Evolutionary conservation across 2,113 vertebrate species (phyloP), one percentile per base, ranked within the genome.

Genomic region (Tauraco erythrolophus): DNA sequence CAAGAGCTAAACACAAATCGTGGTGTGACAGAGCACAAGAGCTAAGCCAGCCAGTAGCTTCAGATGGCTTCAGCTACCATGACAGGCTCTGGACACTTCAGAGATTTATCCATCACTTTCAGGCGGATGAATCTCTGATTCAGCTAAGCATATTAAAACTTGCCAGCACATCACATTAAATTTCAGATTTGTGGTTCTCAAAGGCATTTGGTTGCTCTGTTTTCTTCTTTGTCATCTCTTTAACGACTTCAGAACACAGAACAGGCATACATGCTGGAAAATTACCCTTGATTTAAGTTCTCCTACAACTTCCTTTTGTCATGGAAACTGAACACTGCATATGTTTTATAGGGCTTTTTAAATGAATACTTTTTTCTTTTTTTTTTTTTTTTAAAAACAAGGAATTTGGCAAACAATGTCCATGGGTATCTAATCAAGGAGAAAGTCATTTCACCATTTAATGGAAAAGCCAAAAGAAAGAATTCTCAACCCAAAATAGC

Each of bases 131-230:
- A 90, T n/a, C 23, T 84, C 60, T 91, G 71, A 72, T 80, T 77
- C 3, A 15, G 37, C 58, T 81, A 76, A 94, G 56, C 51, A 51
- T 74, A 87, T 66, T 82, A 93, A 89, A 93, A 86, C 64, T 89
- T 82, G 50, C 37, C 70, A 94, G 78, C 28, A 88, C 24, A 53
- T 69, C 28, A 43, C 88, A 76, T 93, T 93, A 82, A 69, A 95
- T 90, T 92, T 81, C 85, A 95, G 60, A 93, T 94, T 84, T 89
- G 54, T 89, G 51, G 33, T 71, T 94, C 79, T 96, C 71, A 93
- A 82, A 93, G 78, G 75, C 50, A 92, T 82, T 80, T 88, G 28
- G 48, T 75, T 86, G 23, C 41, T 94, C 85, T 54, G 4, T 94
- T 93, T 91, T 83, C 46, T 77, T 85, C 45, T 77, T 70, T 75